Percentiles rank a stretch among this genome's conserved stretches.
Evolutionary conservation across 2,797 vertebrate genomes (phyloP).

Genomic region (Scarus forsteni): DNA sequence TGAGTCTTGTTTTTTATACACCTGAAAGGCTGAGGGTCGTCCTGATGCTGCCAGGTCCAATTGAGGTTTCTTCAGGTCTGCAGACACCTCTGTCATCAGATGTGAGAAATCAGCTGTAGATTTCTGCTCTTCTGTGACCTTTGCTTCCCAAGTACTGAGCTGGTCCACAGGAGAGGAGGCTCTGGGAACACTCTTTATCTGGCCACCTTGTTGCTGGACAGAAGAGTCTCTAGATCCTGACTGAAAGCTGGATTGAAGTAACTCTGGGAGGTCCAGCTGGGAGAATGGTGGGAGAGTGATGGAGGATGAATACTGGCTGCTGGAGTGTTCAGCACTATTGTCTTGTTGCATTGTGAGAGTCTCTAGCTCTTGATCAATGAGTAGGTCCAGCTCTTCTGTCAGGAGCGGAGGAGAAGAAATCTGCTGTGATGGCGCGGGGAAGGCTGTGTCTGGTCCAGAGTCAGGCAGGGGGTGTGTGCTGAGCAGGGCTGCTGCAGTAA

Average conservation of each 20-base stretch:
- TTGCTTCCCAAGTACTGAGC: constrained; percentile 57
- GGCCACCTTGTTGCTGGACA: constrained; percentile 42
- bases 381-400: constrained; percentile 87
- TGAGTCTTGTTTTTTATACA: constrained; percentile 76
- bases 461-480: constrained; percentile 52
- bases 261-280: constrained; percentile 66
- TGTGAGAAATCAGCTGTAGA: constrained; percentile 75
- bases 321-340: constrained; percentile 3
- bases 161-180: constrained; percentile 60
- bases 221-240: constrained; percentile 36
- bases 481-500: constrained; percentile 81
- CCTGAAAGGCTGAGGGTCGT: constrained; percentile 82
- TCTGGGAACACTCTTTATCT: constrained; percentile 20
- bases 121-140: constrained; percentile 19
- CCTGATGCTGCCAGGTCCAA: constrained; percentile 69
- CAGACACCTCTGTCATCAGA: constrained; percentile 50
- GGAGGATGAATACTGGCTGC: constrained; percentile 37
- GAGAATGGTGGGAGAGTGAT: constrained; percentile 43
- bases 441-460: constrained; percentile 9
- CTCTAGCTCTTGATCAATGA: constrained; percentile 88
- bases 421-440: constrained; percentile 6
- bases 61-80: constrained; percentile 43
- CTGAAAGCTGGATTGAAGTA: constrained; percentile 72
- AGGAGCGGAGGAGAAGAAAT: constrained; percentile 42
- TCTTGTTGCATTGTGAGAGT: constrained; percentile 58